phyloP scores from a whole-genome alignment of 2,888 invertebrate genomes.

The Agonopterix arenella region DNA sequence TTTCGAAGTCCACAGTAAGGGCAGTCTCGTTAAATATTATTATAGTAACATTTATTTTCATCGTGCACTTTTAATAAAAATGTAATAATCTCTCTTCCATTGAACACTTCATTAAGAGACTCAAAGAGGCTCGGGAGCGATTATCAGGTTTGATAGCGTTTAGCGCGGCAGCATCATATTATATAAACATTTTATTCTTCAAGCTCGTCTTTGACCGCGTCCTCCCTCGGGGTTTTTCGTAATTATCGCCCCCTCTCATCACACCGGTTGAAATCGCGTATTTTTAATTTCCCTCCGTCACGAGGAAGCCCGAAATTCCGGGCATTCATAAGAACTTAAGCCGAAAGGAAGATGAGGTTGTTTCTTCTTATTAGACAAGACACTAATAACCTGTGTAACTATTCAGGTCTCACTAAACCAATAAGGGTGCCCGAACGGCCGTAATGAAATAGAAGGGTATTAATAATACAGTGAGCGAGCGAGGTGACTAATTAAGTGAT shows the following conservation, averaged over 20 bases:
- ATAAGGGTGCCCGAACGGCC: conserved; percentile 23
- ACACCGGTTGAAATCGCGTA: conserved; percentile 40
- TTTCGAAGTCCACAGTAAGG: conserved; percentile 29
- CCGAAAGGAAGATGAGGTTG: conserved; percentile 33
- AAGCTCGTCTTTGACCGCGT: conserved; percentile 46
- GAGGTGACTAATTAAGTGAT: not conserved
- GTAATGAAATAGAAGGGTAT: conserved; percentile 2
- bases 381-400: conserved; percentile 37
- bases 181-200: conserved; percentile 50
- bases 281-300: conserved; percentile 44
- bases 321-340: conserved; percentile 44
- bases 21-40: conserved; percentile 25
- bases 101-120: conserved; percentile 64
- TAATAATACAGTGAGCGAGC: conserved; percentile 12
- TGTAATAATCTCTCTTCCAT: conserved; percentile 48
- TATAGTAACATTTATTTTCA: conserved; percentile 2
- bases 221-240: conserved; percentile 34
- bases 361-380: conserved; percentile 52
- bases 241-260: conserved; percentile 56
- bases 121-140: conserved; percentile 56
- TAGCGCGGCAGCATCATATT: conserved; percentile 49
- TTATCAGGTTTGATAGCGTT: conserved; percentile 62
- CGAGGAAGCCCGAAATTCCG: conserved; percentile 28
- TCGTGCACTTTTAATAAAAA: conserved; percentile 45
- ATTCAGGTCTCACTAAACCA: conserved; percentile 16